A percentile compares a stretch with the other conserved stretches of the same genome.
Conservation (phyloP, 2,888 invertebrate species). For the Pandemis cinnamomeana region DNA sequence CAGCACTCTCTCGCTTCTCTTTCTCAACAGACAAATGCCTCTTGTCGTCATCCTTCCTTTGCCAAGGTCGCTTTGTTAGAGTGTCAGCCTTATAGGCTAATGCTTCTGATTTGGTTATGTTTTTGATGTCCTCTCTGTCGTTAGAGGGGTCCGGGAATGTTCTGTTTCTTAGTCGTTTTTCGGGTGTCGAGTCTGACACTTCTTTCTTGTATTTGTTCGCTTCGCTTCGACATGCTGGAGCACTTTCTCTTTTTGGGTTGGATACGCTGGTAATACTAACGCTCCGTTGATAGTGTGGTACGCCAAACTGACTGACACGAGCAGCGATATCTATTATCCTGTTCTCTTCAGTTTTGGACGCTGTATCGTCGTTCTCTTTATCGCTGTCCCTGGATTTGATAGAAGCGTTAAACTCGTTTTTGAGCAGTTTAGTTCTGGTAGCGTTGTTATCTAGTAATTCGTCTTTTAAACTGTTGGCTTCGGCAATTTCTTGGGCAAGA, state of each 20-base stretch:
- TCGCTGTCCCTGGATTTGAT: slow-evolving; percentile 88
- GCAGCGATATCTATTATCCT: slow-evolving; percentile 76
- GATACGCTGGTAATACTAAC: slow-evolving; percentile 75
- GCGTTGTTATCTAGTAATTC: slow-evolving; percentile 58
- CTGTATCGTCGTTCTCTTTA: slow-evolving; percentile 87
- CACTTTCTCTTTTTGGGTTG: slow-evolving; percentile 74
- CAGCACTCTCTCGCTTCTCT: slow-evolving; percentile 73
- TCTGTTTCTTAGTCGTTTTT: slow-evolving; percentile 77
- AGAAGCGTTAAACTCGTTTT: slow-evolving; percentile 80
- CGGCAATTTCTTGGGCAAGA: slow-evolving; percentile 84
- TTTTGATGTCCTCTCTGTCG: slow-evolving; percentile 78
- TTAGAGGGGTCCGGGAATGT: slow-evolving; percentile 81
- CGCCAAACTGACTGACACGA: slow-evolving; percentile 76
- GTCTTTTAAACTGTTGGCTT: slow-evolving; percentile 68
- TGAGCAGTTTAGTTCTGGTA: slow-evolving; percentile 68
- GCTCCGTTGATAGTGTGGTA: slow-evolving; percentile 75
- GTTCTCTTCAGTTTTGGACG: slow-evolving; percentile 63
- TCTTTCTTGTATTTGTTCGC: slow-evolving; percentile 81
- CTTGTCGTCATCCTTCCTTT: slow-evolving; percentile 71
- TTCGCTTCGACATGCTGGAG: slow-evolving; percentile 74
- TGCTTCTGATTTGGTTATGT: slow-evolving; percentile 71
- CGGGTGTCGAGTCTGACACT: slow-evolving; percentile 80
- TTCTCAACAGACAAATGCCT: slow-evolving; percentile 65
- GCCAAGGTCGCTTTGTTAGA: slow-evolving; percentile 75
- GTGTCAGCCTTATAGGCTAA: slow-evolving; percentile 78